Evolutionary conservation across 2,888 invertebrate genomes (phyloP).

Genomic region (Drosophila nigricruria): DNA sequence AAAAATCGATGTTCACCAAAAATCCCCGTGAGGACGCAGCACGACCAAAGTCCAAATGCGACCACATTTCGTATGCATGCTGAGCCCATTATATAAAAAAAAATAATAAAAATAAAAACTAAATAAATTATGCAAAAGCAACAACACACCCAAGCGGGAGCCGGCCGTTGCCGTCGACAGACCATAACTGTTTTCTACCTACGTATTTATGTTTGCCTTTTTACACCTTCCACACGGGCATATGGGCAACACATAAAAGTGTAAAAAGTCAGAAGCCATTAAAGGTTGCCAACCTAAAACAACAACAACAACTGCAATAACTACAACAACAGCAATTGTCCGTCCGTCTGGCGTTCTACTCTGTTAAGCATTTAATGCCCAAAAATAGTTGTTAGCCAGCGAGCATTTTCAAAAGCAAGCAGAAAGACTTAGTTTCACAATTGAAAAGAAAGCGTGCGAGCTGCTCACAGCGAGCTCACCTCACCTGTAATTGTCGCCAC

Average conservation of each 20-base stretch:
- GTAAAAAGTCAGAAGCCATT: conserved; percentile 77
- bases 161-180: conserved; percentile 67
- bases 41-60: conserved; percentile 25
- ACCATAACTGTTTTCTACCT: conserved; percentile 78
- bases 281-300: conserved; percentile 60
- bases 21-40: background rate
- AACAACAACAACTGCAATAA: conserved; percentile 39
- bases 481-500: conserved; percentile 47
- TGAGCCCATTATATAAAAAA: conserved; percentile 52
- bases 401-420: conserved; percentile 39
- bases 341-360: conserved; percentile 63
- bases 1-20: conserved; percentile 63
- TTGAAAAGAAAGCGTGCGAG: conserved; percentile 77
- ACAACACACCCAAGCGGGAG: conserved; percentile 12
- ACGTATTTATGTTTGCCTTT: conserved; percentile 66
- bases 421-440: conserved; percentile 46
- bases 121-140: conserved; percentile 68
- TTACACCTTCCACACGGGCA: conserved; percentile 67
- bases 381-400: conserved; percentile 53
- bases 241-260: conserved; percentile 67
- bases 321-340: conserved; percentile 39
- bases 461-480: conserved; percentile 31
- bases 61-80: conserved; percentile 62
- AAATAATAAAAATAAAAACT: conserved; percentile 25
- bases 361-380: conserved; percentile 73